These are phyloP conservation scores for Tenthredo scrophulariae DNA, from an alignment of 2,888 invertebrate species.

Conservation along the genomic window DNA sequence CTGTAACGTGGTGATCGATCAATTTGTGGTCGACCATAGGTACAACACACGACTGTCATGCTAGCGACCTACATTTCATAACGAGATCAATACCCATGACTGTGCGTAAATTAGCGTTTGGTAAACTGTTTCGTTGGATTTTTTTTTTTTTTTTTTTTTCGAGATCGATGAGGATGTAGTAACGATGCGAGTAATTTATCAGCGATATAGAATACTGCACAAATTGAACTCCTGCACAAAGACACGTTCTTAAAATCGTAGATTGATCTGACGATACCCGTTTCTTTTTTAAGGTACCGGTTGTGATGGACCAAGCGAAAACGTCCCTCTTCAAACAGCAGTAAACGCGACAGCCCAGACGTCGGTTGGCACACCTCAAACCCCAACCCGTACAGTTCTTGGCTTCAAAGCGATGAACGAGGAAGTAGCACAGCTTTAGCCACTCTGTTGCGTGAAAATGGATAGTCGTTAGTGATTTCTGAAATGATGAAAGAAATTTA, in stretches of 20 bases:
- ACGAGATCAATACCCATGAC: conserved; percentile 37
- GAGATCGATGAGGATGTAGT: background rate
- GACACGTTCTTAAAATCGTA: background rate
- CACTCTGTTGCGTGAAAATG: background rate
- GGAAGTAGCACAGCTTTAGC: conserved; percentile 72
- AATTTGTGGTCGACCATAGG: background rate
- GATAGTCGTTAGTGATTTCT: conserved; percentile 2
- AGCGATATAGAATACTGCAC: background rate
- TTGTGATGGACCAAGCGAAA: conserved; percentile 71
- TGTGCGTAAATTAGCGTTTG: conserved; percentile 11
- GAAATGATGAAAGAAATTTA: background rate
- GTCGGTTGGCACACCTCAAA: conserved; percentile 73
- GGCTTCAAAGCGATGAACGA: conserved; percentile 71
- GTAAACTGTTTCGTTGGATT: background rate
- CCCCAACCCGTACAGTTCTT: conserved; percentile 70
- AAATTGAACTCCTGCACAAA: background rate
- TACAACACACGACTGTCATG: conserved; percentile 14
- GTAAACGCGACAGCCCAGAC: conserved; percentile 73
- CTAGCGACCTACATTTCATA: conserved; percentile 46
- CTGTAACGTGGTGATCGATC: conserved; percentile 33
- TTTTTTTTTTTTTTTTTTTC: background rate
- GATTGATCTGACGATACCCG: background rate
- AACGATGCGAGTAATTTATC: background rate
- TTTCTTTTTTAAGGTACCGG: conserved; percentile 69
- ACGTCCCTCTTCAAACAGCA: conserved; percentile 73